A percentile compares a stretch with the other conserved stretches of the same genome.
Conservation (phyloP, 2,113 vertebrate species). For the Trochalopteron elliotii region DNA sequence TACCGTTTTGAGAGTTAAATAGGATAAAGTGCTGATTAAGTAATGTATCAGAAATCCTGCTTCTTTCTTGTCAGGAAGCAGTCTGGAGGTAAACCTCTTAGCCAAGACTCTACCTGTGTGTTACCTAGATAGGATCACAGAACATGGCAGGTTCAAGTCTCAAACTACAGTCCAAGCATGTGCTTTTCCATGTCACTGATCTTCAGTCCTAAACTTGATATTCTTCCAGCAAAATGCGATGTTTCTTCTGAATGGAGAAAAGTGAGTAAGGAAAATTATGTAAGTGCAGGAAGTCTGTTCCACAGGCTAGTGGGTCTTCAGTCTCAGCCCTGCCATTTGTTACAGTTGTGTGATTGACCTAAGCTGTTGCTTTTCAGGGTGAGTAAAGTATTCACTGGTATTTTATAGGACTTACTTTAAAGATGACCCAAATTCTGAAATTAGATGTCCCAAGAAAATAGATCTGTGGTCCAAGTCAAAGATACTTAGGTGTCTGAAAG, state of each 20-base stretch:
- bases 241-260: background rate
- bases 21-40: background rate
- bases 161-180: background rate
- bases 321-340: background rate
- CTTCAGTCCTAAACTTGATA: background rate
- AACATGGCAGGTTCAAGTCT: background rate
- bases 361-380: background rate
- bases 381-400: background rate
- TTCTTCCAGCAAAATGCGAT: background rate
- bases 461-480: background rate
- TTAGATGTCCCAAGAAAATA: background rate
- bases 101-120: background rate
- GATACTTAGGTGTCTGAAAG: background rate
- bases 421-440: background rate
- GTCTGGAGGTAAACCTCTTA: background rate
- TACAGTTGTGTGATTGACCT: background rate
- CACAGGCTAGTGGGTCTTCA: background rate
- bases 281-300: background rate
- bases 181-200: background rate
- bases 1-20: background rate
- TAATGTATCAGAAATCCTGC: background rate
- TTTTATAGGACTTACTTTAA: background rate
- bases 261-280: rapidly evolving
- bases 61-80: background rate
- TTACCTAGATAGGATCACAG: background rate